Base-by-base conservation (phyloP, 2,888 invertebrate species). In the Ophion ventricosus region DNA sequence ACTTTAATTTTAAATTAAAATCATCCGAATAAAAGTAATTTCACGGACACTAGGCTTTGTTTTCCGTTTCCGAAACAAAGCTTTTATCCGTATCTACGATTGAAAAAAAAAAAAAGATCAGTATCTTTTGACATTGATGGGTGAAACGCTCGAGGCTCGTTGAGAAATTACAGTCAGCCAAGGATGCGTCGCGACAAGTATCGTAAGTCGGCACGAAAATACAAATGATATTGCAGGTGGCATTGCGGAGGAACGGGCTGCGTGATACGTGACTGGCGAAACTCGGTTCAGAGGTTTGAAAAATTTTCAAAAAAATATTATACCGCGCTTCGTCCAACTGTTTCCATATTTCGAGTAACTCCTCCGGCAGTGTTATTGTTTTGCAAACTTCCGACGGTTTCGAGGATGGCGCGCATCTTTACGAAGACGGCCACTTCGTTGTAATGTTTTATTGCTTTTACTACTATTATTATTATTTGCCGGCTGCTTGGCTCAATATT, bases 141-240 rank as follows among this genome's bases (percentile, higher is more conserved):
- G 14, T 49, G 2, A 14, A 49, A 49, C 49, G 49, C 14, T 49
- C 14, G 49, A 49, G 49, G 1, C 49, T 49, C 4, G 3, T 17
- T 43, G 3, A 35, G 43, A 49, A 40, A 23, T 11, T 23, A 14
- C 14, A 23, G 20, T 49, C 10, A 40, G 11, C 3, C 14, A 4
- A 26, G 54, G 8, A 3, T 20, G 29, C 35, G 57, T 7, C 29
- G 29, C 35, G 57, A 29, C 70, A 35, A 35, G n/a, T 49, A 54
- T 29, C 20, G 20, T 35, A 11, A 23, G 11, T 26, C 11, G 20
- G 56, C 56, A 3, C 1, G 11, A 57, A 7, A 57, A 40, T 26
- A 26, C 4, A 26, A 64, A 25, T 14, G 35, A 67, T 70, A 35
- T 35, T 40, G 26, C 49, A 56, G 49, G 35, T 66, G 56, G 66